phyloP scores from a whole-genome alignment of 2,113 vertebrate species.

The Notiomystis cincta region DNA sequence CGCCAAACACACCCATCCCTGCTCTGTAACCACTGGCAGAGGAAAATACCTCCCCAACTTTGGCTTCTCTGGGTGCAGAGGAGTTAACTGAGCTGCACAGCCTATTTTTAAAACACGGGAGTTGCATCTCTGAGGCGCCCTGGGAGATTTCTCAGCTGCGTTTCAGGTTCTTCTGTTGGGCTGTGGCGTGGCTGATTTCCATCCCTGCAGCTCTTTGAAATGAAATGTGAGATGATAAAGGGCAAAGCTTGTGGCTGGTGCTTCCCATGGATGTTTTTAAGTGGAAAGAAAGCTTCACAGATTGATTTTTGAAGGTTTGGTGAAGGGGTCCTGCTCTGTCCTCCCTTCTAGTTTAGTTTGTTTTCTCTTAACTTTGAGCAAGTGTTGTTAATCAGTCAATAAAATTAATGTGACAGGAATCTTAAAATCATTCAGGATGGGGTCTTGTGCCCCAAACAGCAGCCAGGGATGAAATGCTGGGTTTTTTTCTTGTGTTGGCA shows the following conservation, averaged over 20 bases:
- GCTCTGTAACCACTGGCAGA: not conserved
- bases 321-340: not conserved
- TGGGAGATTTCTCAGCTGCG: not conserved
- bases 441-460: not conserved
- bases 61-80: not conserved
- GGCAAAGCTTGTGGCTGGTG: not conserved
- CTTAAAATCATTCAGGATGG: not conserved
- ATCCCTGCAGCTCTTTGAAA: not conserved
- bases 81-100: not conserved
- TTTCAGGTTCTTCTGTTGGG: not conserved
- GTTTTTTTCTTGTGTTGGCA: fast-evolving
- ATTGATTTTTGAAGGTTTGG: not conserved
- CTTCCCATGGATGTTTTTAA: not conserved
- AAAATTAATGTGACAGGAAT: not conserved
- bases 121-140: not conserved
- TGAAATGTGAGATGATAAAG: not conserved
- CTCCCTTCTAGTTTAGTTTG: not conserved
- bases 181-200: not conserved
- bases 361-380: not conserved
- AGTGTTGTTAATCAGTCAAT: not conserved
- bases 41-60: not conserved
- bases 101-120: not conserved
- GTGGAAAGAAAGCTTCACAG: not conserved
- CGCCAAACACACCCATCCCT: not conserved
- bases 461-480: not conserved